A percentile compares a stretch with the other conserved stretches of the same genome.
Conservation (phyloP, 2,113 vertebrate species). For the Atractosteus spatula region DNA sequence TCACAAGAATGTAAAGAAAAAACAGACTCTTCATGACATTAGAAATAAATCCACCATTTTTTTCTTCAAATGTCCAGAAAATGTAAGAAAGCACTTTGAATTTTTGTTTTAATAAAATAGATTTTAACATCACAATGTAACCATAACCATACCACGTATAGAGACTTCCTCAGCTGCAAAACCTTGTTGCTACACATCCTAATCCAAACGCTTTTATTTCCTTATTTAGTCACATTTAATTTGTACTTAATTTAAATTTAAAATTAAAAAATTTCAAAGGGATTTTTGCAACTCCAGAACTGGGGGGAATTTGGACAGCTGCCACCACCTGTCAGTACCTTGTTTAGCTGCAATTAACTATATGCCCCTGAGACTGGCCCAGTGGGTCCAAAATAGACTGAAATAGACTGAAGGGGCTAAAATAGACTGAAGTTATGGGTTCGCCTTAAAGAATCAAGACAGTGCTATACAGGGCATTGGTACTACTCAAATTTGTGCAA, state of each 20-base stretch:
- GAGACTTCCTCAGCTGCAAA: constrained; percentile 28
- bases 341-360: constrained; percentile 34
- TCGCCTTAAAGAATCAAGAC: no score
- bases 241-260: constrained; percentile 42
- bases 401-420: not conserved
- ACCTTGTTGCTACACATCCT: constrained; percentile 27
- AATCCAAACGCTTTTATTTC: constrained; percentile 34
- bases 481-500: no score
- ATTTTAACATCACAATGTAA: no score
- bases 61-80: no score
- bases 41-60: not conserved
- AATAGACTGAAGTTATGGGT: not conserved
- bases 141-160: not conserved
- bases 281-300: constrained; percentile 24
- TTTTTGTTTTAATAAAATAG: no score
- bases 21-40: no score
- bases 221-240: constrained; percentile 56
- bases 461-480: no score
- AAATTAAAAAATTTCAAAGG: constrained; percentile 21
- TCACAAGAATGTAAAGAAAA: not conserved
- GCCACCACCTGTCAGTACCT: constrained; percentile 29
- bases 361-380: not conserved
- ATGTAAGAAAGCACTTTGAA: no score
- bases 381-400: not conserved
- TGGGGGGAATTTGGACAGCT: constrained; percentile 33